phyloP scores from a whole-genome alignment of 1,140 invertebrate species.

The Nebria ingens region DNA sequence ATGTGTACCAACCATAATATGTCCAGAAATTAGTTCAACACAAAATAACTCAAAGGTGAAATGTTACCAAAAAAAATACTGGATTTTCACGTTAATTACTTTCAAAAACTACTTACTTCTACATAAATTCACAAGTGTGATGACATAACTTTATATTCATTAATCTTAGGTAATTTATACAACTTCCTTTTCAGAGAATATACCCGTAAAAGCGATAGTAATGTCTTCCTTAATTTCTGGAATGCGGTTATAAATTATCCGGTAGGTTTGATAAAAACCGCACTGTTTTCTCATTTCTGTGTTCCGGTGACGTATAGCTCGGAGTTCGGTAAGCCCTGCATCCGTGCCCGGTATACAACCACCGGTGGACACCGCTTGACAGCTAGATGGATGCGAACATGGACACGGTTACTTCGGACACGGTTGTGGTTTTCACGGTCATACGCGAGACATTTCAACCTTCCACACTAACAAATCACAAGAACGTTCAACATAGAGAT shows the following conservation, averaged over 20 bases:
- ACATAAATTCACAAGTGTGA: too few relatives aligned
- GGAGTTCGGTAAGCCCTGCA: not conserved
- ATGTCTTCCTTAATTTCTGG: not conserved
- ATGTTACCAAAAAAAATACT: too few relatives aligned
- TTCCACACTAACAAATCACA: not conserved
- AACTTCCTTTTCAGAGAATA: too few relatives aligned
- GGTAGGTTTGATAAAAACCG: not conserved
- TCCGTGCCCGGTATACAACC: not conserved
- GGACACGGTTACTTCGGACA: not conserved
- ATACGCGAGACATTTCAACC: not conserved
- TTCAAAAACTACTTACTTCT: too few relatives aligned
- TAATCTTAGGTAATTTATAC: too few relatives aligned
- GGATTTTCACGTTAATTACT: too few relatives aligned
- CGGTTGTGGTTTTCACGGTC: not conserved
- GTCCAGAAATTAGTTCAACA: too few relatives aligned
- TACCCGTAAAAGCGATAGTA: not conserved
- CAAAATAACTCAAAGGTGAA: too few relatives aligned
- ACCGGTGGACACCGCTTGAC: not conserved
- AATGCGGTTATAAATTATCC: not conserved
- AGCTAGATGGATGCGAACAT: not conserved
- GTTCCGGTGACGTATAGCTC: not conserved
- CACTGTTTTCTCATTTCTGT: not conserved
- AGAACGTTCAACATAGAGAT: not conserved
- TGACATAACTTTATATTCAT: too few relatives aligned
- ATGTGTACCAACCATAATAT: too few relatives aligned